phyloP scores from a whole-genome alignment of 2,113 vertebrate species.

The Miniopterus natalensis region DNA sequence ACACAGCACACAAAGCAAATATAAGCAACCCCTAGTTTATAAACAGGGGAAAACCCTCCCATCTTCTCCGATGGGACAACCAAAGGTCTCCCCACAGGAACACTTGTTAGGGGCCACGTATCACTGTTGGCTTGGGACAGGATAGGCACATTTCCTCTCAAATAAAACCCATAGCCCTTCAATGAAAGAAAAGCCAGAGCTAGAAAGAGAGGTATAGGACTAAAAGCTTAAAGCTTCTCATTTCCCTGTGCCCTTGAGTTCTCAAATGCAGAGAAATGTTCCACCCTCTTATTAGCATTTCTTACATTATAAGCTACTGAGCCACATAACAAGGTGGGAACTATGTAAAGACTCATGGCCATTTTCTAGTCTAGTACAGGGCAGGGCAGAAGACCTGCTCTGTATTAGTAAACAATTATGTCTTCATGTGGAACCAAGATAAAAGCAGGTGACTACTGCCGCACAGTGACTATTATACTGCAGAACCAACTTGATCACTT shows the following conservation, averaged over 20 bases:
- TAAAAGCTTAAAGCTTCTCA: background rate
- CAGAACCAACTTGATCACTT: background rate
- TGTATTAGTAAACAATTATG: background rate
- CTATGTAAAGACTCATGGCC: background rate
- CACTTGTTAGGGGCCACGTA: background rate
- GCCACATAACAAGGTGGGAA: background rate
- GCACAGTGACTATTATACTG: background rate
- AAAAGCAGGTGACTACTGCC: background rate
- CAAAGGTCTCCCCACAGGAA: constrained; percentile 21
- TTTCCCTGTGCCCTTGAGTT: background rate
- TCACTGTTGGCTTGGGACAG: background rate
- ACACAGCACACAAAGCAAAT: constrained; percentile 70
- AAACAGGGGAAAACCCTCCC: constrained; percentile 40
- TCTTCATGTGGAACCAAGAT: background rate
- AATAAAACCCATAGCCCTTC: constrained; percentile 21
- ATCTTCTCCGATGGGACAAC: background rate
- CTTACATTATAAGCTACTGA: background rate
- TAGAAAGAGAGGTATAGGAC: background rate
- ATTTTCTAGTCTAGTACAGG: background rate
- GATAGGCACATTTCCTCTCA: background rate
- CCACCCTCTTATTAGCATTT: constrained; percentile 13
- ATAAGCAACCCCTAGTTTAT: background rate
- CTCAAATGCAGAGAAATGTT: background rate
- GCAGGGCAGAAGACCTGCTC: background rate
- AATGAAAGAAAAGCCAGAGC: constrained; percentile 48